Evolutionary conservation across 2,888 invertebrate genomes (phyloP).

Genomic region (Caenorhabditis parvicauda): DNA sequence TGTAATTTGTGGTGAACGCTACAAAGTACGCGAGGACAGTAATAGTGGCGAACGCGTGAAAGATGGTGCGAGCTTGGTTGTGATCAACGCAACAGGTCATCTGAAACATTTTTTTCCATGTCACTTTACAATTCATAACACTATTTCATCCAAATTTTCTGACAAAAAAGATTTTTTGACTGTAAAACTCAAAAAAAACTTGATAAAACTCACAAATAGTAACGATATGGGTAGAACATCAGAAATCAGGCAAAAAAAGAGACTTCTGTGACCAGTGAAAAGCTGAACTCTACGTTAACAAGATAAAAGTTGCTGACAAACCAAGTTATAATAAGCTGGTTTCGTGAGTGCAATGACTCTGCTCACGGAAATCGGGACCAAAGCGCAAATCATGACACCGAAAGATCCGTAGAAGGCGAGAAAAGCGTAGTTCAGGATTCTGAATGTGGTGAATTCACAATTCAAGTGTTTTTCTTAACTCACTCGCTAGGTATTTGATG

Average conservation of each 20-base stretch:
- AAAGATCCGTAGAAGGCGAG: conserved; percentile 56
- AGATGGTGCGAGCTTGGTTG: conserved; percentile 39
- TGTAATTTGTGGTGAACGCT: conserved; percentile 46
- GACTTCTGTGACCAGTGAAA: conserved; percentile 36
- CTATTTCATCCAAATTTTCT: not conserved
- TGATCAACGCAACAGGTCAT: conserved; percentile 38
- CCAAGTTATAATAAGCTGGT: conserved; percentile 33
- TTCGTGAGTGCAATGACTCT: conserved; percentile 43
- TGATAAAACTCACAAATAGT: conserved; percentile 30
- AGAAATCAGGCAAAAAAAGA: conserved; percentile 41
- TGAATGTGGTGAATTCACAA: too few relatives aligned
- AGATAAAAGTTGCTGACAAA: conserved; percentile 6
- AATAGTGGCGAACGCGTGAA: conserved; percentile 41
- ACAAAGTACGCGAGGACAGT: conserved; percentile 46
- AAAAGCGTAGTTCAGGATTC: conserved; percentile 34
- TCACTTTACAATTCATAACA: not conserved
- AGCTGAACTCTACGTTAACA: conserved; percentile 28
- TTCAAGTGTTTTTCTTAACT: too few relatives aligned
- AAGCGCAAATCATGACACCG: conserved; percentile 52
- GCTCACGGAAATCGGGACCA: conserved; percentile 49
- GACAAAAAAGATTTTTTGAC: not conserved
- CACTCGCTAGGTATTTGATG: conserved; percentile 31
- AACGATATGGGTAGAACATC: conserved; percentile 44
- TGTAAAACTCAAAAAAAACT: not conserved
- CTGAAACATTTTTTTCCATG: conserved; percentile 10